Evolutionary conservation across 2,888 invertebrate genomes (phyloP).

Genomic region (Lepidocyrtinus sp.): DNA sequence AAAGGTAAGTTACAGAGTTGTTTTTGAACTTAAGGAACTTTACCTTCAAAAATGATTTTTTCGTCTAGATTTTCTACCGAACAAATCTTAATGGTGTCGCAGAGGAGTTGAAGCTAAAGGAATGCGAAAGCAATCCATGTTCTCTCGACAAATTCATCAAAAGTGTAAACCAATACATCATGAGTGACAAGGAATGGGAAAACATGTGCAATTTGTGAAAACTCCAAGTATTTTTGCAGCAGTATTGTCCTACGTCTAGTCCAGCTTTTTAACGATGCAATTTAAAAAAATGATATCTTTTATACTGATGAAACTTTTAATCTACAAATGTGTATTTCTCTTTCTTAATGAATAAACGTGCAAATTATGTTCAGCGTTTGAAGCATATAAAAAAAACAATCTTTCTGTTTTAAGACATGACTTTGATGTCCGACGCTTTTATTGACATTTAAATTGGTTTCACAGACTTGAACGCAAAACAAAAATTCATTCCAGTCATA

Average conservation of each 20-base stretch:
- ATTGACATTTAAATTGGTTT: slow-evolving; percentile 54
- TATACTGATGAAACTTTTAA: too few species aligned
- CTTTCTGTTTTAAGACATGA: not conserved
- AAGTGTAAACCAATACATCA: not conserved
- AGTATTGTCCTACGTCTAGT: not conserved
- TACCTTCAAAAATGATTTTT: not conserved
- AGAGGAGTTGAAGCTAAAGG: slow-evolving; percentile 13
- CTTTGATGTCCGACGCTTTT: slow-evolving; percentile 49
- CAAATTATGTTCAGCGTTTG: too few species aligned
- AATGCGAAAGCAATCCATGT: slow-evolving; percentile 31
- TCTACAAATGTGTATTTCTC: too few species aligned
- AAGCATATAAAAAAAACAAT: too few species aligned
- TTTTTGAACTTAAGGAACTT: not conserved
- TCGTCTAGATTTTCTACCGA: slow-evolving; percentile 41
- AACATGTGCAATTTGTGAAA: slow-evolving; percentile 20
- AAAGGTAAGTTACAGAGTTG: slow-evolving; percentile 22
- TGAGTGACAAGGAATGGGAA: slow-evolving; percentile 45
- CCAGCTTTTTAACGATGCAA: not conserved
- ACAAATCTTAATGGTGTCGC: slow-evolving; percentile 21
- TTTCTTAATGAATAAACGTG: too few species aligned
- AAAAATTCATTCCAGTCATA: slow-evolving; percentile 57
- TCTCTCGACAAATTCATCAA: slow-evolving; percentile 27
- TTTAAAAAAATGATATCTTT: too few species aligned
- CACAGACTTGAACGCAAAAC: slow-evolving; percentile 61
- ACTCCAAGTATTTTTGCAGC: not conserved